Base-by-base conservation (phyloP, 2,113 vertebrate species). In the Salvelinus fontinalis region DNA sequence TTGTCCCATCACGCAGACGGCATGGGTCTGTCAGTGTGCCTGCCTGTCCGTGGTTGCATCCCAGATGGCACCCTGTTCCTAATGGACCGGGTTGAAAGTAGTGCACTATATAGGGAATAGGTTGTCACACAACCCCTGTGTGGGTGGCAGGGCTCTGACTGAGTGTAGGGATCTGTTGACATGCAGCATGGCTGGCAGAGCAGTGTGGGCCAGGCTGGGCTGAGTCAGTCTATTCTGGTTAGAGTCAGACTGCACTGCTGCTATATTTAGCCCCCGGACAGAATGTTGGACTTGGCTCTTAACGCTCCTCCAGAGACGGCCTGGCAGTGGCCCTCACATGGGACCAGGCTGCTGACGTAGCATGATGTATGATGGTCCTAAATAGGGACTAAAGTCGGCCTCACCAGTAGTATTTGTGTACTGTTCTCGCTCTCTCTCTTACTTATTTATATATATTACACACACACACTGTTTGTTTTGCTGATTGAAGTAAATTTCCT, bases 261-360 rank as follows among this genome's bases (percentile, higher is more conserved):
- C 73, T 90, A 84, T 88, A 84, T 86, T 85, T 87, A 87, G 81
- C 24, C 62, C 39, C 31, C 9, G 9, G 39, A 44, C 39, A 78
- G 78, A 75, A 81, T 75, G 72, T 75, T 83, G 84, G 51, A 74
- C 82, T 78, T 74, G 76, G 51, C 65, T 75, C 70, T 48, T 54
- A 51, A 60, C 39, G 71, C 77, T 22, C 59, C 75, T 64, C 24
- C 71, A 24, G 74, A 73, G 81, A 76, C 27, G 67, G 67, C 49
- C 73, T 76, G 79, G 44, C 72, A 59, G 51, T 4, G 51, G 51
- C 51, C 9, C 13, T 49, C 74, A 70, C 67, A 54, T 11, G 29
- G 59, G 26, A 34, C 64, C 65, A 13, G 71, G 24, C 26, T 74
- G 71, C 71, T 80, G 67, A 77, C 14, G 65, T 68, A 34, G 65